Conservation (phyloP, 2,113 vertebrate genomes). For the Phocoena sinus region DNA sequence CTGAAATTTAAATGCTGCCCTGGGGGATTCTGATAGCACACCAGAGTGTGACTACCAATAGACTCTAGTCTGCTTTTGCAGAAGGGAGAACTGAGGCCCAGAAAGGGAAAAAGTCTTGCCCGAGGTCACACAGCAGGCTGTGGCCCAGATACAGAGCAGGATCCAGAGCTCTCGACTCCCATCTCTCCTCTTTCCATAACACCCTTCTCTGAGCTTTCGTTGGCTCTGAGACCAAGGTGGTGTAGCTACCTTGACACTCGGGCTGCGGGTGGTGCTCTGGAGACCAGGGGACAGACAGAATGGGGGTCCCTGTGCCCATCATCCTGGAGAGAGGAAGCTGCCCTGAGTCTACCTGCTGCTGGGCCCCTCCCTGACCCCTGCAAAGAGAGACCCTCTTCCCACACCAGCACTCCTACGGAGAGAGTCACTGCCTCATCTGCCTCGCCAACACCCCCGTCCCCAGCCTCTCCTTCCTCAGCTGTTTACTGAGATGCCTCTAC, state of each 20-base stretch:
- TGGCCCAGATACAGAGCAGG: neutral
- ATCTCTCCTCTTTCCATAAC: neutral
- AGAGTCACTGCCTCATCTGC: too few species aligned
- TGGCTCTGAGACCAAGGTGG: neutral
- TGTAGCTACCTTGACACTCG: neutral
- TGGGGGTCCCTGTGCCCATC: neutral
- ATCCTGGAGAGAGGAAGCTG: neutral
- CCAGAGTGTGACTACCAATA: neutral
- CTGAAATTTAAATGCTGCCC: neutral
- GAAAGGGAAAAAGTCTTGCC: neutral
- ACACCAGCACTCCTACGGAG: accelerated
- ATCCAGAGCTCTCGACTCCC: neutral
- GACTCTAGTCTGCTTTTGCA: neutral
- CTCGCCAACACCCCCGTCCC: accelerated
- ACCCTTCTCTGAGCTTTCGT: neutral
- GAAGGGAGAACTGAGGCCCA: neutral
- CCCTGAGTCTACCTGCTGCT: neutral
- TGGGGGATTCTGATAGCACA: neutral
- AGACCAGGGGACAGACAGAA: neutral
- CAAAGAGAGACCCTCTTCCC: neutral
- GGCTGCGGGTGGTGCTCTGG: neutral
- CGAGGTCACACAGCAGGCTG: neutral
- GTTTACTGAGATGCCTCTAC: neutral
- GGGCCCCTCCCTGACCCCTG: neutral
- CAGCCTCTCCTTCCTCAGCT: neutral